Evolutionary conservation across 2,797 vertebrate species (phyloP), one percentile per base, ranked within the genome.

Genomic region (Chelon labrosus): DNA sequence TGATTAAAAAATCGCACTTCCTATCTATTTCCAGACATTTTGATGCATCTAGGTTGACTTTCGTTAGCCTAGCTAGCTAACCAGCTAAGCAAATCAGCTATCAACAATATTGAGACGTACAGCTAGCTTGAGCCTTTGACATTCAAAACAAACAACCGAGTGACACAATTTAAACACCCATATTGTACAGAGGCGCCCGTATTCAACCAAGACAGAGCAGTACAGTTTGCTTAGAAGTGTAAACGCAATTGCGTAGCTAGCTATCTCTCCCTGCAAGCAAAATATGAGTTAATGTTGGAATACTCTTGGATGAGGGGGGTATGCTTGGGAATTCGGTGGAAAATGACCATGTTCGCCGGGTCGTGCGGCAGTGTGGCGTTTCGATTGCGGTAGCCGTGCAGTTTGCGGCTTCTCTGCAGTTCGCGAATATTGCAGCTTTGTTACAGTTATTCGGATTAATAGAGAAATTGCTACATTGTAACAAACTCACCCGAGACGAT

Each of bases 401-500:
- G 67, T 82, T 83, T 46, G 87, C 60, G 80, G 70, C 50, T 65
- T 73, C 47, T 59, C 59, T 73, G 91, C 93, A 85, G 79, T 59
- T 57, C 57, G 78, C 66, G 59, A 75, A 87, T 85, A 82, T 80
- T 90, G 94, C 95, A 94, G 93, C 94, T 95, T 94, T 93, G 83
- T 91, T 88, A 77, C 80, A 93, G 93, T 96, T 96, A 93, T 93
- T 93, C 84, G 94, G 92, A 96, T 96, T 96, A 96, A 96, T 94
- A 94, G 92, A 96, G 93, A 97, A 97, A 97, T 95, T 82, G 94
- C 94, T 96, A 96, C 95, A 96, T 96, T 97, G 95, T 97, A 96
- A 96, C 95, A 96, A 97, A 98, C 97, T 98, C 97, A 98, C 97
- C 97, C 96, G 97, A 97, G 96, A 97, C 95, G 96, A 96, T 96